These are phyloP conservation scores for Eunapius fragilis DNA, from an alignment of 37 sponge, comb jelly and placozoan genomes.

Conservation along the genomic window DNA sequence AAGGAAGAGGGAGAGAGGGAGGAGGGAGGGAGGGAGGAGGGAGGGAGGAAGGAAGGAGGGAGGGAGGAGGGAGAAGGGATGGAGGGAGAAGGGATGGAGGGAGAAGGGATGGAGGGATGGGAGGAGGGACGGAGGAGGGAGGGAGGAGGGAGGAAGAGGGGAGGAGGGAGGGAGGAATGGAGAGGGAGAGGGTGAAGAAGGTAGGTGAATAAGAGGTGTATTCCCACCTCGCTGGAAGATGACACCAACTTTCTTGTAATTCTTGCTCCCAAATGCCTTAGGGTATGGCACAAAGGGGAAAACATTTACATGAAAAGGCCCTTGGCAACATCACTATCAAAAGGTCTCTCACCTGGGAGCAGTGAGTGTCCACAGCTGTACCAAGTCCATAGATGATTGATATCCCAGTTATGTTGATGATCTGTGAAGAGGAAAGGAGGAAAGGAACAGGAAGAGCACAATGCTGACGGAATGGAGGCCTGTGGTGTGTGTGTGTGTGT, in stretches of 20 bases:
- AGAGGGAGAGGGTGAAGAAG: too few species aligned
- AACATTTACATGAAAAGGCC: too few species aligned
- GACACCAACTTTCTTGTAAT: constrained; percentile 23
- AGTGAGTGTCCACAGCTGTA: neutral
- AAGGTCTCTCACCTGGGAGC: neutral
- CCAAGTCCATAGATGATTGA: neutral
- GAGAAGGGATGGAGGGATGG: neutral
- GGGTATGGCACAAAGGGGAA: neutral
- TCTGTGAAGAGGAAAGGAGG: neutral
- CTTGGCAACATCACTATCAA: too few species aligned
- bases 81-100: neutral
- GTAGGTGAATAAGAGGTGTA: neutral
- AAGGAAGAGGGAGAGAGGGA: neutral
- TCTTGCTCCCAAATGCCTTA: constrained; percentile 21
- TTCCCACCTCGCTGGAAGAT: constrained; percentile 14
- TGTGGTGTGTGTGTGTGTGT: too few species aligned
- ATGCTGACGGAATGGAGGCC: too few species aligned
- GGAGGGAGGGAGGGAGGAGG: constrained; percentile 4
- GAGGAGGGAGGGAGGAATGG: neutral
- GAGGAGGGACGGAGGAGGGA: neutral
- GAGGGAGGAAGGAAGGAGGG: neutral
- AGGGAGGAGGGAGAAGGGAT: neutral
- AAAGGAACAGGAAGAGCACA: too few species aligned
- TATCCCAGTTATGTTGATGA: neutral
- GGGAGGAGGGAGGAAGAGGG: neutral